These are phyloP conservation scores for Elephantulus edwardii DNA, from an alignment of 2,113 vertebrate genomes.

Conservation along the genomic window DNA sequence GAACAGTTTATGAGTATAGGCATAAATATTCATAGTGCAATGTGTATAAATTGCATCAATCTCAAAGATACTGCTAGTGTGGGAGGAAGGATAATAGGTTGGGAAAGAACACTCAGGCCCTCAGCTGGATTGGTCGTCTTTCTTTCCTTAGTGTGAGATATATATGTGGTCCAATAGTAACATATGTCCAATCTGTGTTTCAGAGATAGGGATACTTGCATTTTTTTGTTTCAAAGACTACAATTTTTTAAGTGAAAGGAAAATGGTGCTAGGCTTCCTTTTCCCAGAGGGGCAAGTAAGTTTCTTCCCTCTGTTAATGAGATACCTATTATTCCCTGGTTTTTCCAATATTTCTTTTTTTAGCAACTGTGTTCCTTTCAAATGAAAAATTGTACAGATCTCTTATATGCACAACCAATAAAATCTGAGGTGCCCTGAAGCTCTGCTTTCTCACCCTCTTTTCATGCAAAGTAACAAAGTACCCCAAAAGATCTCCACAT, in stretches of 20 bases:
- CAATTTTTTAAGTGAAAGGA: conserved; percentile 40
- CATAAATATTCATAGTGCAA: too few species aligned
- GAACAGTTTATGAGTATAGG: too few species aligned
- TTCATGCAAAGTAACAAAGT: not conserved
- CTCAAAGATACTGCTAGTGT: not conserved
- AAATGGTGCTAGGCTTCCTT: conserved; percentile 30
- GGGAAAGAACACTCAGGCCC: not conserved
- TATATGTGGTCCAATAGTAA: not conserved
- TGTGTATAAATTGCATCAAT: too few species aligned
- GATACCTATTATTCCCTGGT: conserved; percentile 31
- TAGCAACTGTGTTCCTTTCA: conserved; percentile 49
- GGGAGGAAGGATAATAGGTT: not conserved
- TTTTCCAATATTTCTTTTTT: conserved; percentile 45
- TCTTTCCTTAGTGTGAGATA: conserved; percentile 30
- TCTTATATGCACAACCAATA: conserved; percentile 9
- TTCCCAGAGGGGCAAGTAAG: conserved; percentile 10
- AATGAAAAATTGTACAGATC: conserved; percentile 28
- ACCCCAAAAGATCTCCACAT: not conserved
- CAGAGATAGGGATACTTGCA: not conserved
- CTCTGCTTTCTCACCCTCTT: not conserved
- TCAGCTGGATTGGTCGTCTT: not conserved
- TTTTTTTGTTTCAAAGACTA: conserved; percentile 8
- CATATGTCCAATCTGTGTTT: conserved; percentile 11
- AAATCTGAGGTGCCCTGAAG: conserved; percentile 23
- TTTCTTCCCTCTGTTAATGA: conserved; percentile 52